A percentile compares a stretch with the other conserved stretches of the same genome.
phyloP scores from a whole-genome alignment of 2,113 vertebrate species.

The Plestiodon gilberti region DNA sequence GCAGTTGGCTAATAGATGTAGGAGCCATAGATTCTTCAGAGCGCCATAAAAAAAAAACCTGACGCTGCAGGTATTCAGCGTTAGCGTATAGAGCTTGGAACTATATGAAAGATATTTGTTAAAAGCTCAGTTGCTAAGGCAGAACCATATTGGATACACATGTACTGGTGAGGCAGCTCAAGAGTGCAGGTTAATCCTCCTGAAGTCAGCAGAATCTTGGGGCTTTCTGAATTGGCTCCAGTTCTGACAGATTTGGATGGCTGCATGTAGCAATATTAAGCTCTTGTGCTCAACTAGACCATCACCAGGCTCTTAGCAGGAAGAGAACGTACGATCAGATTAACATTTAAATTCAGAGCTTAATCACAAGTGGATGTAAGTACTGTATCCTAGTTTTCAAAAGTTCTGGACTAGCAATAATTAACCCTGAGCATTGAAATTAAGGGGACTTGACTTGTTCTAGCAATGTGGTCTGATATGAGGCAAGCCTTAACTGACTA shows the following conservation, averaged over 20 bases:
- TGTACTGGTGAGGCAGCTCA: not conserved
- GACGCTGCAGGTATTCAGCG: not conserved
- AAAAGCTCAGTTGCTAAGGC: slow-evolving; percentile 19
- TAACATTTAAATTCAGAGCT: slow-evolving; percentile 16
- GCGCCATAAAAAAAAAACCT: not conserved
- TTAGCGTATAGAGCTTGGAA: slow-evolving; percentile 3
- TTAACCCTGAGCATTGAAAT: not conserved
- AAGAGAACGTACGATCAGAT: not conserved
- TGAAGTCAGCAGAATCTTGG: slow-evolving; percentile 15
- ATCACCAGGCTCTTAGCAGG: not conserved
- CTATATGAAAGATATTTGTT: not conserved
- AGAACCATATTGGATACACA: slow-evolving; percentile 9
- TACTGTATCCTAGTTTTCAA: not conserved
- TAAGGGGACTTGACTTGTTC: not conserved
- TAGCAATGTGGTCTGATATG: not conserved
- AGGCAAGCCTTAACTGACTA: not conserved
- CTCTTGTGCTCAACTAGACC: slow-evolving; percentile 38
- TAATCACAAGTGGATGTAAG: not conserved
- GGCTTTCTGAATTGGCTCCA: slow-evolving; percentile 6
- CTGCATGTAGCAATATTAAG: not conserved
- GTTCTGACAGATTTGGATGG: slow-evolving; percentile 33
- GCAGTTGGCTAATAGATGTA: not conserved
- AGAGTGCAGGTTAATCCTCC: slow-evolving; percentile 20
- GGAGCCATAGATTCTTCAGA: not conserved
- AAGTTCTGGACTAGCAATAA: not conserved